Evolutionary conservation across 1,140 invertebrate genomes (phyloP), one percentile per base, ranked within the genome.

Genomic region (Bradynema listronoti): DNA sequence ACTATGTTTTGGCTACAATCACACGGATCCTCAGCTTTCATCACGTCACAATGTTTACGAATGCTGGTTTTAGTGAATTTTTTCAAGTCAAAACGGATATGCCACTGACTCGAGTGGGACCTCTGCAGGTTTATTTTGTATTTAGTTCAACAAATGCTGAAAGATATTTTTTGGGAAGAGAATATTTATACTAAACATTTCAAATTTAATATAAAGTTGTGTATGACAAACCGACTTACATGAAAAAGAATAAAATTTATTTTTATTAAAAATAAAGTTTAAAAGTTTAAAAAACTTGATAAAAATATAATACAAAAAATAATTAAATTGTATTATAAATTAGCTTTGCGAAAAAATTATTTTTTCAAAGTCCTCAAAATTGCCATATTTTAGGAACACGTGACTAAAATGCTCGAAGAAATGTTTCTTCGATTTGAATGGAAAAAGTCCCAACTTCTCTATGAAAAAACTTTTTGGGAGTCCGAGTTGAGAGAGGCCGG

Each of bases 401-500:
- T 75, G 19, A 61, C 55, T 24, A 36, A 46, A 42, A 53, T 73
- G 50, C 43, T 72, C 34, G 61, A 51, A n/a, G 9, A 60, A 22
- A 25, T 72, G n/a, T 54, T 56, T 14, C 69, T 29, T 24, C 25
- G 34, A 33, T 75, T 69, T 36, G 42, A 63, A 14, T 72, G 70
- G 70, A 43, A 30, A 39, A 58, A 64, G 9, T 30, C 63, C 0
- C 68, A 60, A 36, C 30, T 72, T 14, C 51, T 75, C 7, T 72
- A 72, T 50, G 63, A 72, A 43, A 72, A 72, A 39, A 51, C 62
- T 32, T 72, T 72, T 46, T 72, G 70, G 70, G 50, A 71, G 41
- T 58, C 58, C n/a, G 70, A 72, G 39, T 47, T 72, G 27, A 59
- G 61, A 11, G 70, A 72, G 60, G 61, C 66, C 9, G 69, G 69